Evolutionary conservation across 2,888 invertebrate species (phyloP), one percentile per base, ranked within the genome.

Genomic region (Acheta domesticus): DNA sequence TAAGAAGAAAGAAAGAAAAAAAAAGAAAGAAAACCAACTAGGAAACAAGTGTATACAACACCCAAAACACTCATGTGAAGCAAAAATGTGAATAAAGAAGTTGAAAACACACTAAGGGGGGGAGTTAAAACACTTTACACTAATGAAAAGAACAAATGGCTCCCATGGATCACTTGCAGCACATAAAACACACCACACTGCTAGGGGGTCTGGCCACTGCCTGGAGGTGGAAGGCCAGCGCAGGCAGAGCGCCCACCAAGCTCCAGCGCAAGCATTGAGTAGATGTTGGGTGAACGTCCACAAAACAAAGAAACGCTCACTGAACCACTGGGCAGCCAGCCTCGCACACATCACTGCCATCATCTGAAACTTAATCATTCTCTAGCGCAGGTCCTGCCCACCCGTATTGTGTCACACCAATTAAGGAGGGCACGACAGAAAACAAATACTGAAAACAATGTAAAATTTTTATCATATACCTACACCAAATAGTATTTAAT

Each of bases 201-300:
- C 62, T 62, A 19, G 62, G 62, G 62, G 62, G 62, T n/a, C 62
- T 62, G 62, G 62, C 62, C 14, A 16, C 62, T 62, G 62, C 62
- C 62, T 62, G 62, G 62, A 62, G 62, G 14, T 19, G n/a, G 62
- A 16, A 36, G 36, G 36, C 36, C 36, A 36, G 36, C 36, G 8
- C 36, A 36, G 36, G 62, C 62, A 62, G 14, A 36, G 62, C 1
- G n/a, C 62, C 62, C 62, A 62, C 62, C 62, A 12, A 62, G 62
- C 62, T 62, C 62, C 62, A 62, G 62, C 62, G 62, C 62, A 62
- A 62, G 62, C 62, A 16, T 62, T 62, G 62, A 62, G 62, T 62
- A 62, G 62, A 62, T 62, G 62, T 62, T 62, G 62, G 62, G 62
- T 62, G 62, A 62, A 62, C 62, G n/a, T 62, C 62, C 62, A 62